These are phyloP conservation scores for Rhingia rostrata DNA, from an alignment of 2,888 invertebrate species.

Conservation along the genomic window DNA sequence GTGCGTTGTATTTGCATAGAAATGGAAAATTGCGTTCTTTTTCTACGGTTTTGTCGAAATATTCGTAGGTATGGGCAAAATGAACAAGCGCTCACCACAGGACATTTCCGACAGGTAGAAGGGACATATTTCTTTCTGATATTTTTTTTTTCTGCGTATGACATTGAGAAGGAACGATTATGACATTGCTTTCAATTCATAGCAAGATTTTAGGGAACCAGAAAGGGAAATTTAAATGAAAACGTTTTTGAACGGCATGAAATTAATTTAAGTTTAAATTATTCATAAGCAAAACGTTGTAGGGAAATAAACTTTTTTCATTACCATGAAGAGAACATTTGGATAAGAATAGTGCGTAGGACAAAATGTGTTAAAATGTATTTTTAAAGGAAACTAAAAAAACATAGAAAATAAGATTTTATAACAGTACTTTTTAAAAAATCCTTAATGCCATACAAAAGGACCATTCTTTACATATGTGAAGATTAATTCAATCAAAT, in stretches of 20 bases:
- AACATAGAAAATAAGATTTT: too few species aligned
- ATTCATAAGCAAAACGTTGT: neutral
- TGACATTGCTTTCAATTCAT: slow-evolving; percentile 13
- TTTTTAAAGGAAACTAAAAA: too few species aligned
- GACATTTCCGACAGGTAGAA: slow-evolving; percentile 41
- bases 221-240: slow-evolving; percentile 8
- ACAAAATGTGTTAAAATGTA: too few species aligned
- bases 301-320: neutral
- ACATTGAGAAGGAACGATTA: slow-evolving; percentile 45
- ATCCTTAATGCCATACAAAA: too few species aligned
- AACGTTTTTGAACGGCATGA: slow-evolving; percentile 8
- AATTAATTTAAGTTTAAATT: neutral
- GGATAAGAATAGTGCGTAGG: too few species aligned
- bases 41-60: slow-evolving; percentile 33
- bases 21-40: slow-evolving; percentile 66
- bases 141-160: slow-evolving; percentile 33
- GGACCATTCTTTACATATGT: too few species aligned
- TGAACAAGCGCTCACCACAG: slow-evolving; percentile 45
- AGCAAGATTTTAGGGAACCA: slow-evolving; percentile 7
- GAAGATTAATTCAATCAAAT: too few species aligned
- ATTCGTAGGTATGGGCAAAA: slow-evolving; percentile 26
- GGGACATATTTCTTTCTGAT: slow-evolving; percentile 6
- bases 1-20: slow-evolving; percentile 63
- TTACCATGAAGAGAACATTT: neutral
- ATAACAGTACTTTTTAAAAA: too few species aligned